Percentiles rank a stretch among this genome's conserved stretches.
These are phyloP conservation scores for Morphnarchus princeps DNA, from an alignment of 2,113 vertebrate species.

Conservation along the genomic window DNA sequence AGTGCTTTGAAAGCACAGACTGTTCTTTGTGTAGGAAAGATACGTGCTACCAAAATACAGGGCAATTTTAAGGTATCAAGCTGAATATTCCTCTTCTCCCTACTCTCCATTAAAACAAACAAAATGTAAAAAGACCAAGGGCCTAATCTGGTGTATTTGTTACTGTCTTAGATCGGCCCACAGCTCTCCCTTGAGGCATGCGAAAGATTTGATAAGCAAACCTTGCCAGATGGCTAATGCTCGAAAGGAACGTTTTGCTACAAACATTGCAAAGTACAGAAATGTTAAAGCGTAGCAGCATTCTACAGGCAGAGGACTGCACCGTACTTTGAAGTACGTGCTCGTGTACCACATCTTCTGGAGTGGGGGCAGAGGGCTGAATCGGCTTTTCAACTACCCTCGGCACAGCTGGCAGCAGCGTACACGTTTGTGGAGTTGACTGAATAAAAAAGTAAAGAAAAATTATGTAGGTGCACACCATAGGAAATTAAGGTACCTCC, in stretches of 20 bases:
- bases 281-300: background rate
- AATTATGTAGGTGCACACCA: background rate
- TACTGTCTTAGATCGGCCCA: slow-evolving; percentile 28
- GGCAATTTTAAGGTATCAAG: background rate
- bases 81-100: background rate
- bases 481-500: background rate
- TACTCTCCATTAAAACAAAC: background rate
- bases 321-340: fast-evolving
- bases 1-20: background rate
- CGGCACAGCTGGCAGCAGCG: background rate
- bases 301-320: background rate
- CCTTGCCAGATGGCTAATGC: slow-evolving; percentile 16
- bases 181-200: slow-evolving; percentile 5
- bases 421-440: background rate
- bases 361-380: background rate
- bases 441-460: background rate
- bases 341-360: background rate
- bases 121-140: background rate
- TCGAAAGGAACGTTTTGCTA: background rate
- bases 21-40: background rate
- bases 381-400: background rate
- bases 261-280: background rate
- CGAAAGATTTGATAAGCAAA: slow-evolving; percentile 5
- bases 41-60: background rate
- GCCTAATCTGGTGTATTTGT: background rate